A percentile compares a stretch with the other conserved stretches of the same genome.
phyloP scores from a whole-genome alignment of 2,113 vertebrate genomes.

The Arizona elegans region DNA sequence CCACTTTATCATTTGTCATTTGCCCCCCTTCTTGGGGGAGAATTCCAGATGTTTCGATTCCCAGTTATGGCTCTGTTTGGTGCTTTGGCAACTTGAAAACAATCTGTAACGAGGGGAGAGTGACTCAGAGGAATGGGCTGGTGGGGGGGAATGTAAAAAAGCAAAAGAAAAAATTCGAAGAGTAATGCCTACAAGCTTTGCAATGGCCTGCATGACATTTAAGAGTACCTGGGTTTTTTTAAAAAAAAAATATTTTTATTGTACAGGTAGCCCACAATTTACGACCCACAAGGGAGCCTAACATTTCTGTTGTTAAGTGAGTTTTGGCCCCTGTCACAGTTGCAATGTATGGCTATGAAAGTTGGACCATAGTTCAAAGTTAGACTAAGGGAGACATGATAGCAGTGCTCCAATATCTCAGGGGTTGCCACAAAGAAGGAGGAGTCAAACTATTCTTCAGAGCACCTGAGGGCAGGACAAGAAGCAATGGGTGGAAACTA shows the following conservation, averaged over 20 bases:
- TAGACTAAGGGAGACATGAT: no score
- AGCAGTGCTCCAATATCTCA: no score
- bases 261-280: no score
- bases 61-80: background rate
- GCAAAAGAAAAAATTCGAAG: background rate
- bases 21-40: background rate
- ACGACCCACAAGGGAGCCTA: no score
- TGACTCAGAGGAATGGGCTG: background rate
- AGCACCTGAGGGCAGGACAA: no score
- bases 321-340: no score
- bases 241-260: background rate
- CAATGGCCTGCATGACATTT: background rate
- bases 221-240: background rate
- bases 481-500: no score
- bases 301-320: no score
- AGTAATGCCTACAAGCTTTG: background rate
- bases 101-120: background rate
- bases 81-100: background rate
- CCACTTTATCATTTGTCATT: background rate
- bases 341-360: no score
- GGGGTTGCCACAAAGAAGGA: no score
- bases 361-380: no score
- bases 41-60: background rate
- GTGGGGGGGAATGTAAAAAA: background rate
- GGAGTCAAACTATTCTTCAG: no score